Percentiles rank a stretch among this genome's conserved stretches.
Conservation (phyloP, 2,113 vertebrate genomes). For the Puntigrus tetrazona region DNA sequence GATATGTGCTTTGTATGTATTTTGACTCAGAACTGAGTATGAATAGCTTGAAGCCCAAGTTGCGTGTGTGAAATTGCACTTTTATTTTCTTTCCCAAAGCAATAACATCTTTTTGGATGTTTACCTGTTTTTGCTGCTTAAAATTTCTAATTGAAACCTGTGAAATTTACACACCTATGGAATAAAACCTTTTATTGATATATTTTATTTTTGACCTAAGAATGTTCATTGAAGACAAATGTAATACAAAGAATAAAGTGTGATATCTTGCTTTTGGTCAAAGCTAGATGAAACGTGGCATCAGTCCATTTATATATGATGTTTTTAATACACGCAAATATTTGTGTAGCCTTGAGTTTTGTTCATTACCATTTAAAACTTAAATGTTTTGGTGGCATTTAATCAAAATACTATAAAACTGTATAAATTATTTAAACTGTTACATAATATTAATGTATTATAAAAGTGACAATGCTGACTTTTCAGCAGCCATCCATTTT, state of each 20-base stretch:
- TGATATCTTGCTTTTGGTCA: not conserved
- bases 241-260: not conserved
- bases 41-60: constrained; percentile 3
- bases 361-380: not conserved
- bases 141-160: constrained; percentile 33
- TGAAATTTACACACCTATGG: constrained; percentile 1
- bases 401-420: not conserved
- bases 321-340: not conserved
- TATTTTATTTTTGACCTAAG: constrained; percentile 19
- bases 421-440: not conserved
- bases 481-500: not conserved
- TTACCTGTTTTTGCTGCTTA: constrained; percentile 35
- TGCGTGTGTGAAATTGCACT: constrained; percentile 15
- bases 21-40: constrained; percentile 4
- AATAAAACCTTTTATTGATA: constrained; percentile 23
- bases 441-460: no score
- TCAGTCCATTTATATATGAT: not conserved
- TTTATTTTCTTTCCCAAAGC: constrained; percentile 5
- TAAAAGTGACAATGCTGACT: not conserved
- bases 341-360: not conserved
- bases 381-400: not conserved
- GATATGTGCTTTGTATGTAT: constrained; percentile 20
- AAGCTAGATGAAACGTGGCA: not conserved
- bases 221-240: constrained; percentile 28
- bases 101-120: constrained; percentile 48